phyloP scores from a whole-genome alignment of 2,888 invertebrate species.

The Macrosiphum euphorbiae region DNA sequence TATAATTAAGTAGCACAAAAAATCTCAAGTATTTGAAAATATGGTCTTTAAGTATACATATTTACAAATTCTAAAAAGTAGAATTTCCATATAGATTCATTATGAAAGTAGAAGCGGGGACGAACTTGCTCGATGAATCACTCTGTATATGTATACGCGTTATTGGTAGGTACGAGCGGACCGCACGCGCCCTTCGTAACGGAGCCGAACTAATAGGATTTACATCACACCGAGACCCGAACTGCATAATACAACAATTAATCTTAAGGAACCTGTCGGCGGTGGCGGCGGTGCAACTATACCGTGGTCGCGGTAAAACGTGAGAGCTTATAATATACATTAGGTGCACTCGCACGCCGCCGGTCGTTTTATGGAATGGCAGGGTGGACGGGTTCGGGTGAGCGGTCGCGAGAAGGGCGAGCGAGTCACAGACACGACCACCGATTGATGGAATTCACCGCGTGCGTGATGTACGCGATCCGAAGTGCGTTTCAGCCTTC shows the following conservation, averaged over 20 bases:
- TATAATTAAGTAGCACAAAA: too few relatives aligned
- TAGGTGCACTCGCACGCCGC: neutral
- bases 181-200: neutral
- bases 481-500: conserved; percentile 15
- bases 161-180: neutral
- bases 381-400: neutral
- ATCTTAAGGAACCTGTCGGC: conserved; percentile 37
- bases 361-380: neutral
- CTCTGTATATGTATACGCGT: neutral
- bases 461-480: neutral
- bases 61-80: too few relatives aligned
- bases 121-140: too few relatives aligned
- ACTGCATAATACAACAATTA: conserved; percentile 61
- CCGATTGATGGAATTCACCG: conserved; percentile 45
- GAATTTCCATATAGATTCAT: too few relatives aligned
- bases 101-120: too few relatives aligned
- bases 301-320: conserved; percentile 4
- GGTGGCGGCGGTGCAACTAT: neutral
- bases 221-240: conserved; percentile 20
- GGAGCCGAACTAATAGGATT: conserved; percentile 51
- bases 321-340: conserved; percentile 28
- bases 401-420: neutral
- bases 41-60: too few relatives aligned
- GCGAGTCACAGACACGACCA: neutral
- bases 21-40: too few relatives aligned